Evolutionary conservation across 2,888 invertebrate genomes (phyloP).

Genomic region (Mamestra brassicae): DNA sequence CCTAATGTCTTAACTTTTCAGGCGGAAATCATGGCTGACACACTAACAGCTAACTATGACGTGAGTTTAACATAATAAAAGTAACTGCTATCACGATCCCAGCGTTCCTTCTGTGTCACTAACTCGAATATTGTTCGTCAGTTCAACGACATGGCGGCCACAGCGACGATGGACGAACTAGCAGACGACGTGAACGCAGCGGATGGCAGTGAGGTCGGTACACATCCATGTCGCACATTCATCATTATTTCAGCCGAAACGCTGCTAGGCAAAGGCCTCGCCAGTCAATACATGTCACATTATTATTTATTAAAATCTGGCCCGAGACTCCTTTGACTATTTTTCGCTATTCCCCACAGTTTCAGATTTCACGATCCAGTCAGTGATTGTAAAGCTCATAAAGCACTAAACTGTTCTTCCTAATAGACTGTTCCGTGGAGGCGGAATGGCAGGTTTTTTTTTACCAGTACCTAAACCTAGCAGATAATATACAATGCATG

Average conservation of each 20-base stretch:
- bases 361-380: too few species aligned
- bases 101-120: background rate
- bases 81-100: background rate
- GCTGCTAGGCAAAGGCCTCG: background rate
- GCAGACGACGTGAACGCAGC: constrained; percentile 62
- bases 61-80: constrained; percentile 67
- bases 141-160: constrained; percentile 72
- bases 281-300: too few species aligned
- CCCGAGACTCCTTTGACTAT: too few species aligned
- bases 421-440: too few species aligned
- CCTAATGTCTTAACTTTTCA: constrained; percentile 40
- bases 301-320: too few species aligned
- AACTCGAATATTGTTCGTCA: constrained; percentile 32
- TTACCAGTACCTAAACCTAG: too few species aligned
- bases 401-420: too few species aligned
- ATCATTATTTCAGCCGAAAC: background rate
- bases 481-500: too few species aligned
- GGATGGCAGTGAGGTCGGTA: constrained; percentile 66
- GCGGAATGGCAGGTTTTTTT: background rate
- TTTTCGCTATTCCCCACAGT: too few species aligned
- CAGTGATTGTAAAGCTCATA: too few species aligned
- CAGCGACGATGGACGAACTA: constrained; percentile 66
- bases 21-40: constrained; percentile 74
- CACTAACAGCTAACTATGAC: constrained; percentile 72
- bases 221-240: background rate